These are phyloP conservation scores for Tipula lateralis DNA, from an alignment of 2,888 invertebrate species.

Conservation along the genomic window DNA sequence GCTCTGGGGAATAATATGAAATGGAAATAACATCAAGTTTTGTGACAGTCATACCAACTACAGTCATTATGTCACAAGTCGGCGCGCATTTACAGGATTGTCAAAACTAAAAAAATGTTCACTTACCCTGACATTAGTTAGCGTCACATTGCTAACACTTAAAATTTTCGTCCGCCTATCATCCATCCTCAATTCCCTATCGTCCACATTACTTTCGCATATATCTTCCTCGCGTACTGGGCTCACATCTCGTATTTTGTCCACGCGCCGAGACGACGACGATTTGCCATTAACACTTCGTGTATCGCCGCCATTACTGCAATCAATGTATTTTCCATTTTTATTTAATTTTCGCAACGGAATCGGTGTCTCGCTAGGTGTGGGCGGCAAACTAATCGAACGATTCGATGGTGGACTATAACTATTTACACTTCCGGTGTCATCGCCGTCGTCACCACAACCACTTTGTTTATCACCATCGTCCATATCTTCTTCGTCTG, in stretches of 20 bases:
- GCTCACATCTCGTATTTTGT: slow-evolving; percentile 32
- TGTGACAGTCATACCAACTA: too few species aligned
- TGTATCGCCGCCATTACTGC: slow-evolving; percentile 24
- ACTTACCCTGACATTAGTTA: slow-evolving; percentile 56
- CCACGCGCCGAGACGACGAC: background rate
- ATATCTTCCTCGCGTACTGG: slow-evolving; percentile 37
- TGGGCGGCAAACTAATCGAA: slow-evolving; percentile 34
- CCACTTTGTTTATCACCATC: slow-evolving; percentile 29
- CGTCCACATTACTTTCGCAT: slow-evolving; percentile 50
- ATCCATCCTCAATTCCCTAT: slow-evolving; percentile 47
- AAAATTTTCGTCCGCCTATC: slow-evolving; percentile 49
- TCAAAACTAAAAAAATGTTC: slow-evolving; percentile 28
- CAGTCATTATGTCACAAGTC: too few species aligned
- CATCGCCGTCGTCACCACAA: slow-evolving; percentile 30
- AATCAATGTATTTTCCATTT: background rate
- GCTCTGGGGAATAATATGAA: too few species aligned
- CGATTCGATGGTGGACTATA: slow-evolving; percentile 31
- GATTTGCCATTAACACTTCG: slow-evolving; percentile 30
- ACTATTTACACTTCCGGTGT: slow-evolving; percentile 28
- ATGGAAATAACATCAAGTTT: too few species aligned
- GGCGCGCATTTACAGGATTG: slow-evolving; percentile 13
- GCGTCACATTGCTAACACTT: slow-evolving; percentile 54
- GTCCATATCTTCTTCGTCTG: slow-evolving; percentile 29
- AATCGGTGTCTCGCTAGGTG: slow-evolving; percentile 33
- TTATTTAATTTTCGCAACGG: slow-evolving; percentile 30